Percentiles rank a stretch among this genome's conserved stretches.
Evolutionary conservation across 2,888 invertebrate genomes (phyloP).

Genomic region (Phlogophora meticulosa): DNA sequence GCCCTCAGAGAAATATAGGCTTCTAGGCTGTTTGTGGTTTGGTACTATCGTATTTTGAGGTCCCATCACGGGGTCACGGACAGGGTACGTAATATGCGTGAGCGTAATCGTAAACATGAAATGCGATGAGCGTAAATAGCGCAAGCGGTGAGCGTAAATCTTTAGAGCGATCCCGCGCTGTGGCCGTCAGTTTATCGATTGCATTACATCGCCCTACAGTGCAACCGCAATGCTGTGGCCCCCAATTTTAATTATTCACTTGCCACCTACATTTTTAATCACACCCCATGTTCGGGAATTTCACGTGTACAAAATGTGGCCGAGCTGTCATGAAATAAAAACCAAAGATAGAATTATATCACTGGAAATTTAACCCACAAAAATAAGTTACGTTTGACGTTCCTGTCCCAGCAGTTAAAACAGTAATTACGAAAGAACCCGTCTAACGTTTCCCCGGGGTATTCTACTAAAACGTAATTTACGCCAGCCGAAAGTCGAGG

Average conservation of each 20-base stretch:
- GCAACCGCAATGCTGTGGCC: conserved; percentile 71
- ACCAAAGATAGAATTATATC: conserved; percentile 66
- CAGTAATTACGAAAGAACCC: conserved; percentile 88
- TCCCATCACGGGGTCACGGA: conserved; percentile 73
- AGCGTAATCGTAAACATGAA: conserved; percentile 83
- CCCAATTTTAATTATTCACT: conserved; percentile 79
- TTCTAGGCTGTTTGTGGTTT: conserved; percentile 47
- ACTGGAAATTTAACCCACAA: conserved; percentile 78
- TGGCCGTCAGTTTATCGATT: conserved; percentile 84
- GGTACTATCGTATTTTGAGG: conserved; percentile 65
- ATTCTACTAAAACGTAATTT: conserved; percentile 89
- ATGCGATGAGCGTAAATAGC: conserved; percentile 80
- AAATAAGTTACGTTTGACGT: conserved; percentile 88
- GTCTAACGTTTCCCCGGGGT: conserved; percentile 89
- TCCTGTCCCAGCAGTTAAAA: conserved; percentile 88
- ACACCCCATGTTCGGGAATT: conserved; percentile 50
- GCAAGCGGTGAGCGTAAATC: conserved; percentile 80
- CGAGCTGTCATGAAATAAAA: conserved; percentile 42
- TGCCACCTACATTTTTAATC: conserved; percentile 71
- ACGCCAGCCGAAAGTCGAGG: conserved; percentile 86
- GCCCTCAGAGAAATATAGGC: conserved; percentile 39
- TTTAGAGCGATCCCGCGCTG: conserved; percentile 79
- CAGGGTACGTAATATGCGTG: conserved; percentile 78
- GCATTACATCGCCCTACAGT: conserved; percentile 75
- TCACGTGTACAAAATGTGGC: conserved; percentile 31